Evolutionary conservation across 2,113 vertebrate genomes (phyloP).

Genomic region (Sorex araneus): DNA sequence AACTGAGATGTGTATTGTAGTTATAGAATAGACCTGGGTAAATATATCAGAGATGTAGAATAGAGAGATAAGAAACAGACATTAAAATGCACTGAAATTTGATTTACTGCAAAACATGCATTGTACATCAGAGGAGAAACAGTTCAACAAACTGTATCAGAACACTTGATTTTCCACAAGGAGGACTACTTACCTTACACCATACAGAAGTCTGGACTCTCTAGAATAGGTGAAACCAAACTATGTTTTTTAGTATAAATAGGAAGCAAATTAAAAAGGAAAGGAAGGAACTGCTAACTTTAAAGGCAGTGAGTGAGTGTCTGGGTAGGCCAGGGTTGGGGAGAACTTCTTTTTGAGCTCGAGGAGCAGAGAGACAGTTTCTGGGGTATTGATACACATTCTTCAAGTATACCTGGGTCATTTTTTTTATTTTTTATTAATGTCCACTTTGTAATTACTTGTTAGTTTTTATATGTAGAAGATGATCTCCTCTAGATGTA

Average conservation of each 20-base stretch:
- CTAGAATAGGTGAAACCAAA: neutral
- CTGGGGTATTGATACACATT: neutral
- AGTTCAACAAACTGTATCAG: neutral
- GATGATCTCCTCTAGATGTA: neutral
- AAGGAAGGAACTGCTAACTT: neutral
- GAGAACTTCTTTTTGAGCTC: neutral
- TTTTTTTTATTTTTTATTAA: neutral
- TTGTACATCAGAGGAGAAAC: neutral
- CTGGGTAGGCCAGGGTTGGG: no score
- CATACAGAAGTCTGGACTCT: neutral
- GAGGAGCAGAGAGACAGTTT: neutral
- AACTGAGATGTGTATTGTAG: no score
- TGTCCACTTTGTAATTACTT: neutral
- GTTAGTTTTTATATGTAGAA: neutral
- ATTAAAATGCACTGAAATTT: neutral
- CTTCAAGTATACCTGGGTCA: neutral
- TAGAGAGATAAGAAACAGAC: neutral
- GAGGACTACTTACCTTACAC: neutral
- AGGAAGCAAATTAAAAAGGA: conserved; percentile 6
- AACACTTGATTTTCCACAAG: neutral
- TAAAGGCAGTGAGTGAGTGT: neutral
- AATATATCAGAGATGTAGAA: neutral
- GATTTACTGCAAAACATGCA: neutral
- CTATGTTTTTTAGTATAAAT: neutral
- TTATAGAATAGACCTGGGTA: neutral